A percentile compares a stretch with the other conserved stretches of the same genome.
Conservation (phyloP, 2,797 vertebrate species). For the Novumbra hubbsi region DNA sequence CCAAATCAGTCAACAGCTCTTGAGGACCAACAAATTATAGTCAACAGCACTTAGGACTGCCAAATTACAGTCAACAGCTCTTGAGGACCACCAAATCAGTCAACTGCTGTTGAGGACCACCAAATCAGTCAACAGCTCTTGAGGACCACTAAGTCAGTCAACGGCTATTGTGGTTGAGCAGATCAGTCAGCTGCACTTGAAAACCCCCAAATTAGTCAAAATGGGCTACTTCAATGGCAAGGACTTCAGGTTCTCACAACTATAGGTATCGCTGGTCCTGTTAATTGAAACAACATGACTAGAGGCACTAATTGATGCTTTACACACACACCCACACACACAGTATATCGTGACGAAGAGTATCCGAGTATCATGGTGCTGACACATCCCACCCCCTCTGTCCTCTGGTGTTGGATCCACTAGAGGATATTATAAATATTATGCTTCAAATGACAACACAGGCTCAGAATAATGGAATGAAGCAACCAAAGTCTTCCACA, state of each 20-base stretch:
- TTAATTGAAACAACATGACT: conserved; percentile 44
- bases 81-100: too few species aligned
- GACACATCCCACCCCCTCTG: neutral
- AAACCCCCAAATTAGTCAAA: too few species aligned
- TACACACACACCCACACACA: conserved; percentile 8
- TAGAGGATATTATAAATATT: conserved; percentile 63
- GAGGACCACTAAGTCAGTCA: too few species aligned
- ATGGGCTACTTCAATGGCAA: too few species aligned
- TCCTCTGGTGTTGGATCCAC: conserved; percentile 53
- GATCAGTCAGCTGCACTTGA: too few species aligned
- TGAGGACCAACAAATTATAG: too few species aligned
- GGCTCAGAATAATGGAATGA: conserved; percentile 49
- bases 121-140: too few species aligned
- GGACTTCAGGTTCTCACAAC: conserved; percentile 16
- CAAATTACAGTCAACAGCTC: too few species aligned
- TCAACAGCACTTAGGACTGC: too few species aligned
- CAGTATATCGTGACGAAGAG: neutral
- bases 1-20: too few species aligned
- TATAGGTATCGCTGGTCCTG: conserved; percentile 29
- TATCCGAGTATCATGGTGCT: conserved; percentile 36
- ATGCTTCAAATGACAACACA: conserved; percentile 51
- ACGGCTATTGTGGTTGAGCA: too few species aligned
- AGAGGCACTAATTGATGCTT: conserved; percentile 54
- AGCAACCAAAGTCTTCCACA: conserved; percentile 40
- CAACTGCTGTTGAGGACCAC: too few species aligned